These are phyloP conservation scores for Melangyna quadrimaculata DNA, from an alignment of 2,888 invertebrate species.

Conservation along the genomic window DNA sequence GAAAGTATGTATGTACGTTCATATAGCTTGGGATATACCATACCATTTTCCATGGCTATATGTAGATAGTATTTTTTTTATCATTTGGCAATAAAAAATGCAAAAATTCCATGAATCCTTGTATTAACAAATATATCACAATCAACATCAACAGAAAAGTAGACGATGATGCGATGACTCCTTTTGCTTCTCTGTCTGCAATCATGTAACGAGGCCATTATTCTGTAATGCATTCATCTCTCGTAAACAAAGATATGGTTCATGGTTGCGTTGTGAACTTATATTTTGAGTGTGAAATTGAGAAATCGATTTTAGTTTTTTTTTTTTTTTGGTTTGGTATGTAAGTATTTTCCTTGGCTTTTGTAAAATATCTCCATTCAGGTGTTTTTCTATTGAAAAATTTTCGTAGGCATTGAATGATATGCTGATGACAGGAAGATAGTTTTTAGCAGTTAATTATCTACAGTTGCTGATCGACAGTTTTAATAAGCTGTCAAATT, in stretches of 20 bases:
- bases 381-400: neutral
- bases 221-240: constrained; percentile 32
- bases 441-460: neutral
- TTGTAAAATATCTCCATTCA: neutral
- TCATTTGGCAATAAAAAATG: constrained; percentile 30
- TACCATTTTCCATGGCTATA: neutral
- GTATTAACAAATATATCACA: constrained; percentile 63
- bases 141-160: constrained; percentile 2
- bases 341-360: neutral
- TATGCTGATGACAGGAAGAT: neutral
- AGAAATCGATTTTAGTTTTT: neutral
- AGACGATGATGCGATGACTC: constrained; percentile 27
- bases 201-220: constrained; percentile 29
- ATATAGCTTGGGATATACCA: neutral
- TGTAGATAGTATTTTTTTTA: constrained; percentile 21
- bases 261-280: neutral
- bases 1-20: neutral
- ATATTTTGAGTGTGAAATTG: neutral
- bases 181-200: constrained; percentile 16
- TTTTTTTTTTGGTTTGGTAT: neutral
- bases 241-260: constrained; percentile 22
- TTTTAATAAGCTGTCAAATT: neutral
- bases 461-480: neutral
- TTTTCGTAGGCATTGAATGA: neutral
- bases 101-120: constrained; percentile 52